phyloP scores from a whole-genome alignment of 2,888 invertebrate species.

The Melolontha melolontha region DNA sequence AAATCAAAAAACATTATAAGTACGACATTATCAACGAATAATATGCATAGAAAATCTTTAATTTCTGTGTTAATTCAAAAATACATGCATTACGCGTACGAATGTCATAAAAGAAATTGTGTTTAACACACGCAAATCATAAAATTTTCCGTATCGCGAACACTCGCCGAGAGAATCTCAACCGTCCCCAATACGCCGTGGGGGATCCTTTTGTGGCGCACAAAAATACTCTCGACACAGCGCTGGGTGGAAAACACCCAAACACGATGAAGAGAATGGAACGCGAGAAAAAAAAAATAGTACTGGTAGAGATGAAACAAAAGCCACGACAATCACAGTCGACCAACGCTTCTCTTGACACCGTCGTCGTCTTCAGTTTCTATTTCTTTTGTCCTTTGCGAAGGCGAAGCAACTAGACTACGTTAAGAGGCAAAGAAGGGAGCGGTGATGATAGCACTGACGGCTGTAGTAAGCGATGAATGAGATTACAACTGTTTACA shows the following conservation, averaged over 20 bases:
- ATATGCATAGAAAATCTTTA: too few relatives aligned
- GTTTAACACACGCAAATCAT: constrained; percentile 17
- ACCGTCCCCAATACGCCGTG: constrained; percentile 9
- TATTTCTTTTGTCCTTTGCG: constrained; percentile 5
- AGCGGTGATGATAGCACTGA: not conserved
- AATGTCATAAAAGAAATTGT: constrained; percentile 20
- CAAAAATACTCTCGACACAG: constrained; percentile 15
- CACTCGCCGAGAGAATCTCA: not conserved
- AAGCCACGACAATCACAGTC: constrained; percentile 27
- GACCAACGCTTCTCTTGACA: not conserved
- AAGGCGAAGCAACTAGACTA: constrained; percentile 9
- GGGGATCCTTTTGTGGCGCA: constrained; percentile 26
- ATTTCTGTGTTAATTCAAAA: not conserved
- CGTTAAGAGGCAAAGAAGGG: not conserved
- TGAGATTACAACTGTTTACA: constrained; percentile 51
- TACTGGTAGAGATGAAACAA: constrained; percentile 1
- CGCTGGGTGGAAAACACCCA: constrained; percentile 4
- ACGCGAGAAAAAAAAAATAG: not conserved
- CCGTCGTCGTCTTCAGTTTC: constrained; percentile 8
- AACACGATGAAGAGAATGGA: constrained; percentile 8
- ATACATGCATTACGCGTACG: not conserved
- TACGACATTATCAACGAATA: too few relatives aligned
- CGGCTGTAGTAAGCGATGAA: constrained; percentile 41
- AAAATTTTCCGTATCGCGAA: not conserved
- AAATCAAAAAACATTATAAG: too few relatives aligned